Base-by-base conservation (phyloP, 2,888 invertebrate species). In the Eurytoma californica region DNA sequence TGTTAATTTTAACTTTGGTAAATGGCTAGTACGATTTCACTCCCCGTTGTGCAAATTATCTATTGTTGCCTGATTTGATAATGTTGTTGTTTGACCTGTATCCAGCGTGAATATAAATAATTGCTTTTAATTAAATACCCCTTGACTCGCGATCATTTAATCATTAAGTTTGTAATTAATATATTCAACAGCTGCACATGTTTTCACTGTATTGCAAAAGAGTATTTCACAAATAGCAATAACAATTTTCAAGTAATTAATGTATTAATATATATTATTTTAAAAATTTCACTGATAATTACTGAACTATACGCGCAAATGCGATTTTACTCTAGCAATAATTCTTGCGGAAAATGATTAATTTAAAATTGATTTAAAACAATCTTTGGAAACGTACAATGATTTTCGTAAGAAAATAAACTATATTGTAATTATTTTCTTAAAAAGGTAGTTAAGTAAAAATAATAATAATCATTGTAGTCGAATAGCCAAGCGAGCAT, bases 131-230 rank as follows among this genome's bases (percentile, higher is more conserved):
- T 72, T 72, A 72, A 72, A 61, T 24, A 20, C 47, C 3, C 28
- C 18, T 30, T 18, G 30, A 14, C 20, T 24, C 30, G 63, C 53
- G 63, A 53, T 16, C 24, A 5, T 28, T 18, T 55, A 12, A n/a
- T n/a, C n/a, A n/a, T n/a, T n/a, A n/a, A n/a, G 18, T n/a, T 67
- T 67, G 28, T 67, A 67, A 67, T 67, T 67, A 67, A 67, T 53
- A 53, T 28, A 53, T 67, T 16, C 7, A 13, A 47, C 14, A 12
- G 7, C 14, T 51, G 49, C 49, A 2, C 3, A 13, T 3, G 1
- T 14, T 49, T 49, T 2, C 24, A 24, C 24, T 2, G 24, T 2
- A 24, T 24, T 24, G 24, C 1, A 24, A 49, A 13, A 49, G 14
- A 49, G 1, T 49, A 49, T 49, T 49, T 49, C 49, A 13, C 49